Evolutionary conservation across 2,888 invertebrate genomes (phyloP).

Genomic region (Imbricaverruca yamaguchii): DNA sequence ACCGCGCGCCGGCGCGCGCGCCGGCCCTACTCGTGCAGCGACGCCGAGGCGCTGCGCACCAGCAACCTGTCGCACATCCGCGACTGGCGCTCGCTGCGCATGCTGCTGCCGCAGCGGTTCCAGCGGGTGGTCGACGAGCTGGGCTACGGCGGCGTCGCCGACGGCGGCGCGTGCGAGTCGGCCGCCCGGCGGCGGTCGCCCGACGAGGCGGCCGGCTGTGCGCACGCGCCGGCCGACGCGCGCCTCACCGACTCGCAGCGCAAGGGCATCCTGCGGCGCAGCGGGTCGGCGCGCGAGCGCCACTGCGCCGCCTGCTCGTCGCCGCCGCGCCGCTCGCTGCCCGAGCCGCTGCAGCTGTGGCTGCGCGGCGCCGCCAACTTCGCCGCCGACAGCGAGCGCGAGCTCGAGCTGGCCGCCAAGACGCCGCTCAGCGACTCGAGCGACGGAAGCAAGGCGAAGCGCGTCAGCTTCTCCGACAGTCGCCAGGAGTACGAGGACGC

Average conservation of each 20-base stretch:
- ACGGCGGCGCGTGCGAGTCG: slow-evolving; percentile 35
- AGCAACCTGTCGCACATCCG: slow-evolving; percentile 75
- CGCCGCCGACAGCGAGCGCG: background rate
- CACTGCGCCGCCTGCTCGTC: background rate
- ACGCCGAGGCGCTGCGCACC: slow-evolving; percentile 69
- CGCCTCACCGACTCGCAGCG: background rate
- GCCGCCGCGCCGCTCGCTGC: slow-evolving; percentile 28
- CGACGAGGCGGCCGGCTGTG: slow-evolving; percentile 24
- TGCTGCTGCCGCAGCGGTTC: slow-evolving; percentile 77
- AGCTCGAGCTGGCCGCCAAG: background rate
- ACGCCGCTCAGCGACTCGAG: background rate
- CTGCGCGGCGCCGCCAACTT: slow-evolving; percentile 10
- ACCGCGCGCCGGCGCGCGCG: slow-evolving; percentile 23
- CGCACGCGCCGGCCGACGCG: slow-evolving; percentile 31
- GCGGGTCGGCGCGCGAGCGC: background rate
- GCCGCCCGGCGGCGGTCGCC: background rate
- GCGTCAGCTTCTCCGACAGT: slow-evolving; percentile 12
- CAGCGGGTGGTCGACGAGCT: slow-evolving; percentile 66
- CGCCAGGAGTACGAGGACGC: background rate
- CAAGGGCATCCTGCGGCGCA: background rate
- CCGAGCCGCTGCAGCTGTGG: slow-evolving; percentile 30
- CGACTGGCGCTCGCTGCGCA: slow-evolving; percentile 89
- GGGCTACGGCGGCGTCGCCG: slow-evolving; percentile 52
- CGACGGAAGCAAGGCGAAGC: background rate
- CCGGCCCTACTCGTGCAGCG: slow-evolving; percentile 55